These are phyloP conservation scores for Auanema freiburgensis DNA, from an alignment of 2,888 invertebrate species.

Conservation along the genomic window DNA sequence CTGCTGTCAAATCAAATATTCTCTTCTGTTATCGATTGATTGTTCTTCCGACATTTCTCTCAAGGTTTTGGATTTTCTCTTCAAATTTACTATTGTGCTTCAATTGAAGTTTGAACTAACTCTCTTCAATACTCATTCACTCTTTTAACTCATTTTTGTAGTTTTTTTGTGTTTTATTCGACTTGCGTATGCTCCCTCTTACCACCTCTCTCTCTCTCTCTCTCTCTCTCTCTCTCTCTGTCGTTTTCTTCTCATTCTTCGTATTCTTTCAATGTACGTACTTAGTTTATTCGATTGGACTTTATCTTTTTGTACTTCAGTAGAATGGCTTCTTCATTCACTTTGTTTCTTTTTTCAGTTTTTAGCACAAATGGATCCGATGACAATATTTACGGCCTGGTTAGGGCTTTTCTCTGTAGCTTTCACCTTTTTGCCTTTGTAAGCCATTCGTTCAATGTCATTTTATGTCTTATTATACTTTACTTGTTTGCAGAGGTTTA, in stretches of 20 bases:
- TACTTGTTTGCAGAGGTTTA: conserved; percentile 23
- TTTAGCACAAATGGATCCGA: conserved; percentile 32
- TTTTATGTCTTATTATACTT: conserved; percentile 10
- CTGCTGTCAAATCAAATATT: no score
- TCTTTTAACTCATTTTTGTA: neutral
- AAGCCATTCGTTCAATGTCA: conserved; percentile 20
- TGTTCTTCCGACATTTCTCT: no score
- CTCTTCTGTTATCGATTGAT: no score
- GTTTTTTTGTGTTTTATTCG: conserved; percentile 1
- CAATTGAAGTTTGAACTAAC: neutral
- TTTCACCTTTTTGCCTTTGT: conserved; percentile 61
- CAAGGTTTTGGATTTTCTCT: no score
- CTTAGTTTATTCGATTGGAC: no score
- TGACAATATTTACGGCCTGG: conserved; percentile 53
- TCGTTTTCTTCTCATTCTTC: no score
- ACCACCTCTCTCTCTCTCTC: neutral
- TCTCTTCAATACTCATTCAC: neutral
- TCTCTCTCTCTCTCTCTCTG: neutral
- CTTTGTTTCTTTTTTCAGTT: neutral
- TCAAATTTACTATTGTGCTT: no score
- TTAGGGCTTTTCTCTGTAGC: conserved; percentile 53
- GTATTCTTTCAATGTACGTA: no score
- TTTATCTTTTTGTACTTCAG: neutral
- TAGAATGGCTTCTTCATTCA: neutral
- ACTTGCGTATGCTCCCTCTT: no score